Evolutionary conservation across 2,888 invertebrate species (phyloP).

Genomic region (Aphodius sticticus): DNA sequence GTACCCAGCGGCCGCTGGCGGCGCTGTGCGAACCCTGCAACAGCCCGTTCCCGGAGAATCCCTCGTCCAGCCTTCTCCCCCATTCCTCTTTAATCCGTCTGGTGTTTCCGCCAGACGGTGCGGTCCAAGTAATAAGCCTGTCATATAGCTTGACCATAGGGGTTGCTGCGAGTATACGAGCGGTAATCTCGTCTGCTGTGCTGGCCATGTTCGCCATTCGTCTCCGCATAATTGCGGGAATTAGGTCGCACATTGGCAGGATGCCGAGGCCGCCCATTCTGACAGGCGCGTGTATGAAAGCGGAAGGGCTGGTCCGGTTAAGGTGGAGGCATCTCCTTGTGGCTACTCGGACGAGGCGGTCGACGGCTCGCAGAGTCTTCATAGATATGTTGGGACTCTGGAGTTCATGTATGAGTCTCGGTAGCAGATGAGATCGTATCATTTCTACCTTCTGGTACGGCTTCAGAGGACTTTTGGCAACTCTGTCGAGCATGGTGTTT

Average conservation of each 20-base stretch:
- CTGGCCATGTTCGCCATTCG: neutral
- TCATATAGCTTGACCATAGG: slow-evolving; percentile 4
- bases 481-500: slow-evolving; percentile 10
- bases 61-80: slow-evolving; percentile 32
- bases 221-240: slow-evolving; percentile 21
- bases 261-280: slow-evolving; percentile 31
- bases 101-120: neutral
- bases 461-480: slow-evolving; percentile 25
- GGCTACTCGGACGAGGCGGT: slow-evolving; percentile 18
- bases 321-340: slow-evolving; percentile 29
- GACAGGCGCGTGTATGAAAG: slow-evolving; percentile 30
- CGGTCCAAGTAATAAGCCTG: slow-evolving; percentile 20
- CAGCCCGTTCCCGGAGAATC: slow-evolving; percentile 31
- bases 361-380: slow-evolving; percentile 26
- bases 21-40: slow-evolving; percentile 25
- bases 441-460: slow-evolving; percentile 24
- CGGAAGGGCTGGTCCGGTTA: slow-evolving; percentile 6
- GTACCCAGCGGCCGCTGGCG: neutral
- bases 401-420: slow-evolving; percentile 8
- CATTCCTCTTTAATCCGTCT: neutral
- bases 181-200: slow-evolving; percentile 7
- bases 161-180: slow-evolving; percentile 25
- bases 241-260: slow-evolving; percentile 8
- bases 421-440: slow-evolving; percentile 9
- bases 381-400: slow-evolving; percentile 22